phyloP scores from a whole-genome alignment of 2,888 invertebrate species.

The Chrysina gloriosa region DNA sequence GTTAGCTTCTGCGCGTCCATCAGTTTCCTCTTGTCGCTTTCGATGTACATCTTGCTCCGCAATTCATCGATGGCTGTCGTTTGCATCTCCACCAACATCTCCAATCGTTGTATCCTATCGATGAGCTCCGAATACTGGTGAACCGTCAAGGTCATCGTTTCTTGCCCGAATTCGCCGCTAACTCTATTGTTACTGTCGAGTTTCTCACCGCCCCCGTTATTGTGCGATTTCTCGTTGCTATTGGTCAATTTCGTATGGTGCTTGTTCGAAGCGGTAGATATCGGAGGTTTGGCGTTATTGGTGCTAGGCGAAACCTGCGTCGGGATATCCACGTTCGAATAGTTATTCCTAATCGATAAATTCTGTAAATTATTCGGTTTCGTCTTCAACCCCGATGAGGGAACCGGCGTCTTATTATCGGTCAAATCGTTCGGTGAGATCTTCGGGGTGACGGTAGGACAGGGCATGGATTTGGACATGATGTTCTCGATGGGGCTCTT shows the following conservation, averaged over 20 bases:
- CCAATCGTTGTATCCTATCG: slow-evolving; percentile 69
- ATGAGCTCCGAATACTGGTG: slow-evolving; percentile 61
- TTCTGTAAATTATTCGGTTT: slow-evolving; percentile 56
- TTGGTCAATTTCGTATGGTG: too few species aligned
- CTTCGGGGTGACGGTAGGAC: slow-evolving; percentile 1
- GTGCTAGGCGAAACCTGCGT: slow-evolving; percentile 48
- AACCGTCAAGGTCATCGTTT: slow-evolving; percentile 47
- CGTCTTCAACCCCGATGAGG: slow-evolving; percentile 42
- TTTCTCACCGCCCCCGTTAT: slow-evolving; percentile 42
- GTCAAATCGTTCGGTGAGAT: slow-evolving; percentile 38
- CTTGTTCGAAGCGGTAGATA: slow-evolving; percentile 28
- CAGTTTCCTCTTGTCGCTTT: slow-evolving; percentile 73
- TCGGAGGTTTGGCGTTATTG: slow-evolving; percentile 44
- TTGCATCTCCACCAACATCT: slow-evolving; percentile 70
- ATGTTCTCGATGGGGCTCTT: slow-evolving; percentile 50
- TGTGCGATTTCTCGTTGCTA: slow-evolving; percentile 18
- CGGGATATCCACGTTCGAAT: slow-evolving; percentile 17
- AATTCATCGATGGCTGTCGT: slow-evolving; percentile 75
- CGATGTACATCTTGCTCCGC: slow-evolving; percentile 70
- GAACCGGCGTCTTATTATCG: slow-evolving; percentile 39
- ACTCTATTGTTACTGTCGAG: slow-evolving; percentile 42
- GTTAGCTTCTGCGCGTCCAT: slow-evolving; percentile 65
- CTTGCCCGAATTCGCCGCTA: slow-evolving; percentile 18
- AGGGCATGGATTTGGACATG: slow-evolving; percentile 53
- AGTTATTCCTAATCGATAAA: slow-evolving; percentile 48